Percentiles rank a stretch among this genome's conserved stretches.
These are phyloP conservation scores for Acrocyrtus sp. DNA, from an alignment of 2,888 invertebrate genomes.

Conservation along the genomic window DNA sequence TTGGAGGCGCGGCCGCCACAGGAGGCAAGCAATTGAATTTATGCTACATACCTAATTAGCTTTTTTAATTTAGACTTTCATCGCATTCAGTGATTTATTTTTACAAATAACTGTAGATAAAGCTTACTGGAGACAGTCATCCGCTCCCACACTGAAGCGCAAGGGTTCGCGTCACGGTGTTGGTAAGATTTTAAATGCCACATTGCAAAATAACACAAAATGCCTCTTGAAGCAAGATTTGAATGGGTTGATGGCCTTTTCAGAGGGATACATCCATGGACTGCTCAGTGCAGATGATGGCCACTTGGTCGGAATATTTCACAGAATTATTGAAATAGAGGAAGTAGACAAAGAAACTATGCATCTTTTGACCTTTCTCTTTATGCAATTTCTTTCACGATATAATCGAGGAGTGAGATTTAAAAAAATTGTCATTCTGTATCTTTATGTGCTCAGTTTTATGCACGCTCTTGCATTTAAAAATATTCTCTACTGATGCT, in stretches of 20 bases:
- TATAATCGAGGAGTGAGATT: conserved; percentile 58
- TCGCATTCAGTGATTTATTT: too few species aligned
- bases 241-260: conserved; percentile 6
- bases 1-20: neutral
- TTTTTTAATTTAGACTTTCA: too few species aligned
- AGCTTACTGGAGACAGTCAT: conserved; percentile 88
- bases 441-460: neutral
- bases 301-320: conserved; percentile 80
- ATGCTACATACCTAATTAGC: neutral
- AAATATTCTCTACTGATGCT: neutral
- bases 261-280: conserved; percentile 87
- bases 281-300: conserved; percentile 84
- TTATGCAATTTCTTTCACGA: conserved; percentile 94
- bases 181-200: too few species aligned
- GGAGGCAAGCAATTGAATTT: neutral
- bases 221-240: conserved; percentile 1
- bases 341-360: conserved; percentile 96
- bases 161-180: conserved; percentile 92
- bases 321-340: conserved; percentile 90
- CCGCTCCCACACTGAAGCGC: conserved; percentile 93
- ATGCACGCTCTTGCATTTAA: neutral
- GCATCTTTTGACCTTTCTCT: conserved; percentile 90
- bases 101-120: conserved; percentile 74
- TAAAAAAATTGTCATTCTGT: neutral
- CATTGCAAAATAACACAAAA: conserved; percentile 65